These are phyloP conservation scores for Protobothrops mucrosquamatus DNA, from an alignment of 2,113 vertebrate genomes.

Conservation along the genomic window DNA sequence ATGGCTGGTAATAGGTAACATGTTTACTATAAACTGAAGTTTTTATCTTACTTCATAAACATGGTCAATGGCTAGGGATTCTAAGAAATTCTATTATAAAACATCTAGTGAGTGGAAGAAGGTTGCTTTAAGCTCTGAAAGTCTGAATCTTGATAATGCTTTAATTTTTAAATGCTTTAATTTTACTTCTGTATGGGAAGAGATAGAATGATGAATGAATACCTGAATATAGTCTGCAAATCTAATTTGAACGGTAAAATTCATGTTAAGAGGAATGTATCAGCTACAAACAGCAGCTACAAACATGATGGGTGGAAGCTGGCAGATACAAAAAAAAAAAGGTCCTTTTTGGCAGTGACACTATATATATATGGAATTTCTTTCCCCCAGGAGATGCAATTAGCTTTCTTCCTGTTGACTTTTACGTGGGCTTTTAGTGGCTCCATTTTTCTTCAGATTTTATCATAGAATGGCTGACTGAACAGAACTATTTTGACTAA, in stretches of 20 bases:
- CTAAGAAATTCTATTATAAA: background rate
- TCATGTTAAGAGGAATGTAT: background rate
- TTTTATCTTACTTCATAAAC: background rate
- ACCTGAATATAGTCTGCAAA: background rate
- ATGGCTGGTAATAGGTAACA: background rate
- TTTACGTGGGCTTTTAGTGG: background rate
- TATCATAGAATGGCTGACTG: background rate
- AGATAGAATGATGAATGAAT: background rate
- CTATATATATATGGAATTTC: background rate
- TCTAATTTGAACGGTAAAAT: background rate
- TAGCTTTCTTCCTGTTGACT: background rate
- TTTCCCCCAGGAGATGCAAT: background rate
- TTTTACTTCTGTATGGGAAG: background rate
- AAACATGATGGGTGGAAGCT: background rate
- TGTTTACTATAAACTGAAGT: background rate
- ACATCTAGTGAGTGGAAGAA: background rate
- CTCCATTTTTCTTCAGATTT: background rate
- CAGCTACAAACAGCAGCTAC: background rate
- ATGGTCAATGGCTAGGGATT: background rate
- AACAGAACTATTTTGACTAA: background rate
- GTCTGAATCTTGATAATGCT: background rate
- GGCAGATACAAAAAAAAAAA: background rate
- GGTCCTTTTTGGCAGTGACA: background rate
- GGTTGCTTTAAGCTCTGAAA: background rate
- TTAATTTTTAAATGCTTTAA: too few relatives aligned